These are phyloP conservation scores for Hydrozoanthus gracilis DNA, from an alignment of 92 coral and sea anemone species.

Conservation along the genomic window DNA sequence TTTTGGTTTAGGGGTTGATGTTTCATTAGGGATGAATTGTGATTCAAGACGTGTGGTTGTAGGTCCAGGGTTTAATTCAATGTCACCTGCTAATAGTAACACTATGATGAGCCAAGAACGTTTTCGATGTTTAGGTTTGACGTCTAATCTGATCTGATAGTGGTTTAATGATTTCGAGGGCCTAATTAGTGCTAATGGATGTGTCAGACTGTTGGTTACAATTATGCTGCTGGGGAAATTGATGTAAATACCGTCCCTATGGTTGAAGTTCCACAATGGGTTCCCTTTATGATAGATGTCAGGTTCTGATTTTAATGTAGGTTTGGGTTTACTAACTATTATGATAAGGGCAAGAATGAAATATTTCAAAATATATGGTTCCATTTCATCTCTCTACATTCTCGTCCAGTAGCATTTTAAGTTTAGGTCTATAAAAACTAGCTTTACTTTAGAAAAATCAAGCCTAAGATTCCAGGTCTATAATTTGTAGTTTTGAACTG, in stretches of 20 bases:
- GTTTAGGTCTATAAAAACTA: background rate
- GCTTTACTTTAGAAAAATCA: background rate
- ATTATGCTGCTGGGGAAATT: constrained; percentile 14
- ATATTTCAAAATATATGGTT: constrained; percentile 11
- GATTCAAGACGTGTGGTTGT: background rate
- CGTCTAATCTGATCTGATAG: constrained; percentile 17
- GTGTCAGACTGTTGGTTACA: constrained; percentile 8
- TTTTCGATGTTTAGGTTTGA: background rate
- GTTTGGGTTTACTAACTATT: constrained; percentile 17
- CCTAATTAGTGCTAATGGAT: constrained; percentile 19
- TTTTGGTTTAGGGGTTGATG: constrained; percentile 23
- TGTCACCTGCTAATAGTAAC: constrained; percentile 5
- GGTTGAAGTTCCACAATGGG: constrained; percentile 22
- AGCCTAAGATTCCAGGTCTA: constrained; percentile 22
- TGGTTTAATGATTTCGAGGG: background rate
- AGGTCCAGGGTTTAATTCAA: constrained; percentile 23
- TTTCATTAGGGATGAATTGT: background rate
- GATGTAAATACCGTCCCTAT: constrained; percentile 14
- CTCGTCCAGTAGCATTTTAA: background rate
- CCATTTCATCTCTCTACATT: background rate
- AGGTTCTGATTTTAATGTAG: constrained; percentile 9
- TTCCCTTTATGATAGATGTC: constrained; percentile 9
- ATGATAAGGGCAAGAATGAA: constrained; percentile 5
- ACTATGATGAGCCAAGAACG: constrained; percentile 10
- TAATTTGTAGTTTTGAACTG: background rate